Base-by-base conservation (phyloP, 2,888 invertebrate genomes). In the Pecten maximus region DNA sequence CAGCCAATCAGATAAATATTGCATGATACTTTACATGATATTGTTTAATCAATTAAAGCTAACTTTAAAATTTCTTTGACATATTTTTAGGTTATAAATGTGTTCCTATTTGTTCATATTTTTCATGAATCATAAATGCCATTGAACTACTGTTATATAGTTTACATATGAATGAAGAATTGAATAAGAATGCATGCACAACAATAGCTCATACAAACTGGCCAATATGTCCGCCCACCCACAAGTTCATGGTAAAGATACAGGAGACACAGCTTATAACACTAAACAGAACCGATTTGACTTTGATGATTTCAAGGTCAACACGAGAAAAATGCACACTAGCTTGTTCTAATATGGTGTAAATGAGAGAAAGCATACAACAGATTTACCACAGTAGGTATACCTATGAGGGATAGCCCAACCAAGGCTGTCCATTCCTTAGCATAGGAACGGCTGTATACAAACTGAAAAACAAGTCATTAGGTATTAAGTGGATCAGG, bases 381-480 rank as follows among this genome's bases (percentile, higher is more conserved):
- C 15, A 35, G 28, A 74, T 28, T 74, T 74, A 74, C 35, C 74
- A 28, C 74, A 28, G 15, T 54, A 54, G 74, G 16, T 3, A 28
- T 60, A 74, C 28, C 28, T 74, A 74, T 12, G 50, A 54, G 28
- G 74, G 74, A 74, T 74, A 74, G 74, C 74, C 74, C 74, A 74
- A 74, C 74, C 74, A 74, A 6, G 74, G 74, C 74, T 74, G 74
- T 74, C 74, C 74, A 74, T 74, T 74, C 74, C 28, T 28, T 74
- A 74, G 74, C 74, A 74, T 74, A 35, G 74, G 74, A 74, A 74
- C 74, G 28, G 74, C 74, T 0, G 74, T 74, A 74, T 74, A 74
- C 74, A 74, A 15, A 74, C 74, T 74, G 74, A 74, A 74, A 74
- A 74, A n/a, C 23, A 74, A 74, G n/a, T n/a, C n/a, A n/a, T n/a